A percentile compares a stretch with the other conserved stretches of the same genome.
Conservation (phyloP, 1,140 invertebrate species). For the Littorina saxatilis region DNA sequence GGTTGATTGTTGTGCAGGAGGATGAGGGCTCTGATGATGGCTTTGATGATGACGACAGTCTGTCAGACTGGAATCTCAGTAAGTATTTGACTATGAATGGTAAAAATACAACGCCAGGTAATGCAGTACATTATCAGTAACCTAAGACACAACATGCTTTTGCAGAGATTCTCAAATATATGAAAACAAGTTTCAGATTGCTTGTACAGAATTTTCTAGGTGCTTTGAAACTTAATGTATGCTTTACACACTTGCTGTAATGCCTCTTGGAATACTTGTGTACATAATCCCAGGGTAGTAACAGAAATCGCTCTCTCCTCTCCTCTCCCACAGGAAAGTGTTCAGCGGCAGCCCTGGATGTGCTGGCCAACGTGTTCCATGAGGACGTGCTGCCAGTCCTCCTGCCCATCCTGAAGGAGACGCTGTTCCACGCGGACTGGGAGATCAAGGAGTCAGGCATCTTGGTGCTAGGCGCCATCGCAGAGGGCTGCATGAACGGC, state of each 20-base stretch:
- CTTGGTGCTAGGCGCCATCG: conserved; percentile 96
- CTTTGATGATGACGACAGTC: conserved; percentile 86
- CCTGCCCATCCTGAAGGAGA: conserved; percentile 97
- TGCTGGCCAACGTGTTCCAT: conserved; percentile 97
- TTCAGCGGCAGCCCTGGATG: conserved; percentile 97
- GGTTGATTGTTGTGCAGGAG: conserved; percentile 78
- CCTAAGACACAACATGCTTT: too few species aligned
- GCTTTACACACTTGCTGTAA: too few species aligned
- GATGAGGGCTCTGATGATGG: conserved; percentile 80
- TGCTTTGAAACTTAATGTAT: too few species aligned
- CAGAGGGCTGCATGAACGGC: conserved; percentile 99
- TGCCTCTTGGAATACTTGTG: too few species aligned
- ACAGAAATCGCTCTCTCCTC: too few species aligned
- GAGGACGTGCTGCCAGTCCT: conserved; percentile 96
- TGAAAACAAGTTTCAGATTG: too few species aligned
- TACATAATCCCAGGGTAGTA: too few species aligned
- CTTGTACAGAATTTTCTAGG: too few species aligned
- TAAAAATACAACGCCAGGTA: too few species aligned
- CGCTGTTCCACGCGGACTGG: conserved; percentile 96
- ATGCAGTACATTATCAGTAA: too few species aligned
- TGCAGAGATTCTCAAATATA: too few species aligned
- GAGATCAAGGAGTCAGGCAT: conserved; percentile 98
- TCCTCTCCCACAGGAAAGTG: conserved; percentile 89
- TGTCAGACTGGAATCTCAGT: conserved; percentile 94
- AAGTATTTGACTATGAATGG: conserved; percentile 57